Base-by-base conservation (phyloP, 2,888 invertebrate genomes). In the Empis livida region DNA sequence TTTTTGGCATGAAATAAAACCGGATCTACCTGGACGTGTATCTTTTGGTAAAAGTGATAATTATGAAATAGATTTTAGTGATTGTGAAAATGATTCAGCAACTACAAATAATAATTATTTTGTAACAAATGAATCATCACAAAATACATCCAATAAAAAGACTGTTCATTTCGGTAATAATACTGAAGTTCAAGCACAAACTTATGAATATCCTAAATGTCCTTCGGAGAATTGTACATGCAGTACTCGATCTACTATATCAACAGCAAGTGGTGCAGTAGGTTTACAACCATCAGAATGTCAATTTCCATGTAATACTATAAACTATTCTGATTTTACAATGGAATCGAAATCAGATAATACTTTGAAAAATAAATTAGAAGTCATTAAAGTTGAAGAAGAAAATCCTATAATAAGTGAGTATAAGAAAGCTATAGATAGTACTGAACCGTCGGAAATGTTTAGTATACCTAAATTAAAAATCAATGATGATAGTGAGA, bases 21-120 rank as follows among this genome's bases (percentile, higher is more conserved):
- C 64, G 2, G 70, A 70, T 60, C 58, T 70, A 31, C 70, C 70
- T 0, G 70, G 70, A 4, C 57, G 69, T 14, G 70, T 70, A 1
- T 70, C 70, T 6, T 70, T 70, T 50, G 61, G 63, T 17, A 67
- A 65, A 49, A 56, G 54, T 13, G 55, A 55, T 17, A 50, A 57
- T 5, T 56, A 56, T 41, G 62, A 66, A 42, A 49, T 60, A 10
- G 61, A 63, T 49, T 60, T 61, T 10, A 65, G 68, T 47, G 67
- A 68, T 48, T 62, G 61, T 49, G 67, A 68, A 27, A 63, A 65
- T 49, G 66, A 64, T 30, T 43, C 44, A 16, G 30, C 44, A n/a
- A n/a, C n/a, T 6, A 8, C 44, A 35, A 31, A 20, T 37, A 20
- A 32, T 37, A 37, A 44, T 42, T 35, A 47, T 45, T 15, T 31